Evolutionary conservation across 2,797 vertebrate genomes (phyloP).

Genomic region (Phalloptychus januarius): DNA sequence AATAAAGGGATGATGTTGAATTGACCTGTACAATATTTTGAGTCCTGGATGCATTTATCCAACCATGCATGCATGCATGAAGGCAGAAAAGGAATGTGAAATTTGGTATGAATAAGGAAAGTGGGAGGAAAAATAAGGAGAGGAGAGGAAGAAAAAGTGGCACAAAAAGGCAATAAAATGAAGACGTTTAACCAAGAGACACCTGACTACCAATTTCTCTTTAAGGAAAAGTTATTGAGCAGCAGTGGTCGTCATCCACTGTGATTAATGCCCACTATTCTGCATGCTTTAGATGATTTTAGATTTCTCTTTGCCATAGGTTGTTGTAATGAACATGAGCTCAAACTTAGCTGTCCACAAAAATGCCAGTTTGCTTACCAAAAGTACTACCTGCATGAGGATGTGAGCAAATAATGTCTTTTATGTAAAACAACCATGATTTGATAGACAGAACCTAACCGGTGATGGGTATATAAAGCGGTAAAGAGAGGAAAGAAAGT

Average conservation of each 20-base stretch:
- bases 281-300: neutral
- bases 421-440: neutral
- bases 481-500: slow-evolving; percentile 18
- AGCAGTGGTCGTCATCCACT: neutral
- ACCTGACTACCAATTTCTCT: slow-evolving; percentile 18
- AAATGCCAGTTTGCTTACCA: neutral
- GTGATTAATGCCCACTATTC: neutral
- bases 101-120: neutral
- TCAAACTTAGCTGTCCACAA: neutral
- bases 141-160: slow-evolving; percentile 22
- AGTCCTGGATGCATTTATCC: neutral
- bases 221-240: slow-evolving; percentile 1
- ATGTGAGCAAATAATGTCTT: neutral
- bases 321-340: neutral
- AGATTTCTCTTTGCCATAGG: neutral
- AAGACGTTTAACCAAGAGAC: slow-evolving; percentile 22
- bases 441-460: neutral
- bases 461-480: slow-evolving; percentile 3
- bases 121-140: neutral
- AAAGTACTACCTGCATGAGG: neutral
- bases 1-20: neutral
- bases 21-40: neutral
- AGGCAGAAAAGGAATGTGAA: neutral
- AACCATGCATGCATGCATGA: slow-evolving; percentile 8
- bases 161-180: slow-evolving; percentile 9